Evolutionary conservation across 1,140 invertebrate genomes (phyloP).

Genomic region (Drosophila paulistorum): DNA sequence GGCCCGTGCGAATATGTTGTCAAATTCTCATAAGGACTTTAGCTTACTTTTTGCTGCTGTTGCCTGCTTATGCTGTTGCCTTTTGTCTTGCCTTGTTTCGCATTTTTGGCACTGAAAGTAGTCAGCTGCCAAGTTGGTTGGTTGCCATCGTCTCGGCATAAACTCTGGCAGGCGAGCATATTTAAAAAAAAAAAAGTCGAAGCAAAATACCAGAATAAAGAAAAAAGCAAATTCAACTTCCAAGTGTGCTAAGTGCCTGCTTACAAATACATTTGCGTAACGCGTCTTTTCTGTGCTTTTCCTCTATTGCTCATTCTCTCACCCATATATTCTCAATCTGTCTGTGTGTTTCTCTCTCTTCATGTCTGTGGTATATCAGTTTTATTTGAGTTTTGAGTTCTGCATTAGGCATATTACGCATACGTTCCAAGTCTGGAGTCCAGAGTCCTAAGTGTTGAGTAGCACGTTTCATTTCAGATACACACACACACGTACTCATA

Average conservation of each 20-base stretch:
- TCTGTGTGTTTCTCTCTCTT: conserved; percentile 4
- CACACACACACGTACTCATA: conserved; percentile 24
- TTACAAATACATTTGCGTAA: conserved; percentile 78
- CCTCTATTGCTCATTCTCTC: neutral
- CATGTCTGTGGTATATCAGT: conserved; percentile 61
- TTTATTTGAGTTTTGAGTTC: conserved; percentile 79
- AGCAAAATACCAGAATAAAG: neutral
- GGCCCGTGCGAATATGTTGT: conserved; percentile 74
- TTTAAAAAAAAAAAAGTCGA: conserved; percentile 47
- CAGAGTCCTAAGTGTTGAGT: conserved; percentile 27
- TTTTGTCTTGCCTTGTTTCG: conserved; percentile 21
- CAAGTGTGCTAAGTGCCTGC: conserved; percentile 79
- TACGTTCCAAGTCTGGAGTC: conserved; percentile 41
- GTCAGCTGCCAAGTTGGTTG: conserved; percentile 50
- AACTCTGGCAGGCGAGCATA: conserved; percentile 64
- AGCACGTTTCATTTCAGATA: conserved; percentile 27
- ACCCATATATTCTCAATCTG: neutral
- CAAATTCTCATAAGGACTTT: conserved; percentile 77
- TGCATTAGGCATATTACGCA: conserved; percentile 77
- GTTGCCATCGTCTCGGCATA: conserved; percentile 13
- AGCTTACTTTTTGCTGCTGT: conserved; percentile 48
- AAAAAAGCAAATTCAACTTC: conserved; percentile 53
- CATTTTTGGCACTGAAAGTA: conserved; percentile 47
- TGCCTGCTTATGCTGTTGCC: conserved; percentile 36
- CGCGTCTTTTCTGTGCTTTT: conserved; percentile 29